Conservation (phyloP, 2,797 vertebrate species). For the Thunnus albacares region DNA sequence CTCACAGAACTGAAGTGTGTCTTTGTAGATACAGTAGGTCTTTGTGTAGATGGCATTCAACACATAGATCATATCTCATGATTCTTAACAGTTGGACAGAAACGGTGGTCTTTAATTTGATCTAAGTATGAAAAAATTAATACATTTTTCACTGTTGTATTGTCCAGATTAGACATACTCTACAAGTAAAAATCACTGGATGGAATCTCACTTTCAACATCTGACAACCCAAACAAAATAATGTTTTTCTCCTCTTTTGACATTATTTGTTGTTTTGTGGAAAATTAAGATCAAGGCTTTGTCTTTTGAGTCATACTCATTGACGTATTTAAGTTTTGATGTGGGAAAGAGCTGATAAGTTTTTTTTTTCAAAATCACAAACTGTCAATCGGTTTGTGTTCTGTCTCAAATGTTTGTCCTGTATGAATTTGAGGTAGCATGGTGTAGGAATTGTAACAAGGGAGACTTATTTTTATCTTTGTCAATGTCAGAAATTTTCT, state of each 20-base stretch:
- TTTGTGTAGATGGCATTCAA: neutral
- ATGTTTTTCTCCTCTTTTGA: slow-evolving; percentile 3
- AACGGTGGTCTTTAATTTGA: neutral
- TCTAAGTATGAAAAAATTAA: neutral
- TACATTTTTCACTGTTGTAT: neutral
- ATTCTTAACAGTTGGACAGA: neutral
- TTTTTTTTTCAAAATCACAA: slow-evolving; percentile 32
- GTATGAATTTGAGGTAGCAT: slow-evolving; percentile 24
- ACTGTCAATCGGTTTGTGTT: slow-evolving; percentile 27
- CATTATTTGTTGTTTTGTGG: neutral
- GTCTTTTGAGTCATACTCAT: slow-evolving; percentile 19
- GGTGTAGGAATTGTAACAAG: slow-evolving; percentile 23
- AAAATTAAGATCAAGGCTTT: slow-evolving; percentile 41
- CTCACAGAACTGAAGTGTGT: neutral
- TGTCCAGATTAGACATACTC: neutral
- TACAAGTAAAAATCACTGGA: neutral
- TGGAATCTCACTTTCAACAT: neutral
- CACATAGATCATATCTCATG: no score
- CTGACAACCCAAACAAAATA: neutral
- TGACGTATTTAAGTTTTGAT: slow-evolving; percentile 36
- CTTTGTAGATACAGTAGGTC: neutral
- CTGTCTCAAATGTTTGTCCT: slow-evolving; percentile 27
- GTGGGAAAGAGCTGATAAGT: slow-evolving; percentile 24
- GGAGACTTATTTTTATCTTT: slow-evolving; percentile 27
- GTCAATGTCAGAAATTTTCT: slow-evolving; percentile 18